Percentiles rank a stretch among this genome's conserved stretches.
These are phyloP conservation scores for Rhadina sibilatrix DNA, from an alignment of 2,113 vertebrate genomes.

Conservation along the genomic window DNA sequence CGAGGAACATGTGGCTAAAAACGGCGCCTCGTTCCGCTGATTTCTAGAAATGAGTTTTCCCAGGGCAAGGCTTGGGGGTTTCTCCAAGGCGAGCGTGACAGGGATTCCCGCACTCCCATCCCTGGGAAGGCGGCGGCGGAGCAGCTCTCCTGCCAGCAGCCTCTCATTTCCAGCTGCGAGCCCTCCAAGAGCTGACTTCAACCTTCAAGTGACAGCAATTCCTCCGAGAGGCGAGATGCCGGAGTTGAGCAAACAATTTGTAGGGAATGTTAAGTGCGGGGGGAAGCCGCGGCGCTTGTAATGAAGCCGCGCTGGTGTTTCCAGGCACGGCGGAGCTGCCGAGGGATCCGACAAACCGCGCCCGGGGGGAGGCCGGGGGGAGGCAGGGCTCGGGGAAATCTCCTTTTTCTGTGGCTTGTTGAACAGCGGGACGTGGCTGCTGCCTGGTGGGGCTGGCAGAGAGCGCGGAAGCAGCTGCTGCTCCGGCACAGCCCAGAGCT, in stretches of 20 bases:
- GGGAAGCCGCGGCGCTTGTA: constrained; percentile 35
- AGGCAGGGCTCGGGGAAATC: not conserved
- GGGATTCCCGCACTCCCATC: constrained; percentile 20
- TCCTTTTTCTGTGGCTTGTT: constrained; percentile 39
- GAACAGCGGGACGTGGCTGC: constrained; percentile 60
- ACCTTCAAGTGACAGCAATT: not conserved
- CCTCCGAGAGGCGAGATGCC: constrained; percentile 35
- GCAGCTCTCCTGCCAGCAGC: not conserved
- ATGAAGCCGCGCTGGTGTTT: constrained; percentile 41
- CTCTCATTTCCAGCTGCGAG: not conserved
- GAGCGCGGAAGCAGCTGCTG: not conserved
- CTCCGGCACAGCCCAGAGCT: constrained; percentile 22
- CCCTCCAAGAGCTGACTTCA: not conserved
- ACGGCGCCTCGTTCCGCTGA: constrained; percentile 61
- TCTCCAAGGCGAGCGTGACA: constrained; percentile 65
- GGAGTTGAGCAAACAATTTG: constrained; percentile 52
- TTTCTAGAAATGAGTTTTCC: constrained; percentile 84
- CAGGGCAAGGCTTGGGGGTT: constrained; percentile 58
- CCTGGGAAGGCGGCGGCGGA: constrained; percentile 17
- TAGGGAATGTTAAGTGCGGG: constrained; percentile 21
- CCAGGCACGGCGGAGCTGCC: constrained; percentile 35
- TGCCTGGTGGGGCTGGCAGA: constrained; percentile 48
- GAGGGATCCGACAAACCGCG: constrained; percentile 51
- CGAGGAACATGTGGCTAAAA: constrained; percentile 80
- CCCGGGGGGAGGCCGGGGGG: not conserved